These are phyloP conservation scores for Ciconia maguari DNA, from an alignment of 2,113 vertebrate species.

Conservation along the genomic window DNA sequence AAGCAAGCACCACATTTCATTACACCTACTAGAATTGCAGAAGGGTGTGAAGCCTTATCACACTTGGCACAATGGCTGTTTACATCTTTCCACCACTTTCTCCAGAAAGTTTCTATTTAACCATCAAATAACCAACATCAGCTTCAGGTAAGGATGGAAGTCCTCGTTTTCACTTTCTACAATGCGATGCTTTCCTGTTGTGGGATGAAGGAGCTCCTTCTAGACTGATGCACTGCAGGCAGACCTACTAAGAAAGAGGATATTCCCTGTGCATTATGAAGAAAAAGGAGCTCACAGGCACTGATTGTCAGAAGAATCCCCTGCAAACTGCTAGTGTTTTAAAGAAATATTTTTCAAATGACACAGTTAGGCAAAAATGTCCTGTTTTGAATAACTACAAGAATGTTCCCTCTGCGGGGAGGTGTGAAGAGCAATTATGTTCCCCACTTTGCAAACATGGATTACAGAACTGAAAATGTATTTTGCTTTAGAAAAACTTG, in stretches of 20 bases:
- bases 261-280: neutral
- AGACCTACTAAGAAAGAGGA: neutral
- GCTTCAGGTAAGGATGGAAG: neutral
- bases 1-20: neutral
- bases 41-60: neutral
- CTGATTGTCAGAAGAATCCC: neutral
- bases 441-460: neutral
- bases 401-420: neutral
- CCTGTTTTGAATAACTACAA: slow-evolving; percentile 31
- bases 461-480: neutral
- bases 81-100: neutral
- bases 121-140: neutral
- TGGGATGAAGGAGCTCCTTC: neutral
- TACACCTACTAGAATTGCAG: neutral
- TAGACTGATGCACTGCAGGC: neutral
- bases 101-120: neutral
- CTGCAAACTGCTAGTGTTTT: neutral
- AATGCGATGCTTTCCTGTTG: neutral
- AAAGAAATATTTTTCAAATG: slow-evolving; percentile 44
- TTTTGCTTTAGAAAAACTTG: neutral
- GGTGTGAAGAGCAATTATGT: slow-evolving; percentile 9
- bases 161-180: neutral
- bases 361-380: slow-evolving; percentile 24
- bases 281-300: neutral
- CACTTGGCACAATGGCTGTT: neutral